Conservation (phyloP, 2,113 vertebrate genomes). For the Thryonomys swinderianus region DNA sequence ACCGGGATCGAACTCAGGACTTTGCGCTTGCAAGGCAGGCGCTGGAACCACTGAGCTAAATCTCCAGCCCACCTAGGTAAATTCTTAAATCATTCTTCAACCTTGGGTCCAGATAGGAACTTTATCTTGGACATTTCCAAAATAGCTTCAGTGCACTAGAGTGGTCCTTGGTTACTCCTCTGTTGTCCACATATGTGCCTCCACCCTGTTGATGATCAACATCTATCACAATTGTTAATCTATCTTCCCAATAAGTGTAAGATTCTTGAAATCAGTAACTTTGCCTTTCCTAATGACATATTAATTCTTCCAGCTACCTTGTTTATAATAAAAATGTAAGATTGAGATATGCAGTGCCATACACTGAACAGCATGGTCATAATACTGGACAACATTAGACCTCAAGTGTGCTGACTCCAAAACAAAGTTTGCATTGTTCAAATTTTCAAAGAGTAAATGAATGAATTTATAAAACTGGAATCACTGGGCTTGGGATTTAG, state of each 20-base stretch:
- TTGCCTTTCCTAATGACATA: background rate
- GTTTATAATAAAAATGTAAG: background rate
- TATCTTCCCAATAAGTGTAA: background rate
- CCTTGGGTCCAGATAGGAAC: background rate
- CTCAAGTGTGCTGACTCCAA: background rate
- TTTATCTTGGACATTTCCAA: background rate
- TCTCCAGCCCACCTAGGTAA: too few relatives aligned
- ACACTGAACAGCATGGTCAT: background rate
- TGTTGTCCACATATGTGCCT: too few relatives aligned
- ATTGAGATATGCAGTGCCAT: background rate
- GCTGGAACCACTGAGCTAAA: too few relatives aligned
- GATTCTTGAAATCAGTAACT: background rate
- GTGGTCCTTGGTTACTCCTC: background rate
- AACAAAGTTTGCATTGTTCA: background rate
- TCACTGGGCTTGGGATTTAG: too few relatives aligned
- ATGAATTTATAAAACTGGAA: background rate
- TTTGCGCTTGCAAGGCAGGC: too few relatives aligned
- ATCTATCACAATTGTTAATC: background rate
- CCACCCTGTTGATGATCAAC: background rate
- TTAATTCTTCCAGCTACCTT: background rate
- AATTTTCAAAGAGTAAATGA: conserved; percentile 8
- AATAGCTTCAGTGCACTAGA: background rate
- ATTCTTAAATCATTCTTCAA: background rate
- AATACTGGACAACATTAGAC: background rate
- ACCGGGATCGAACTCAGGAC: too few relatives aligned